Percentiles rank a stretch among this genome's conserved stretches.
phyloP scores from a whole-genome alignment of 2,797 vertebrate species.

The Anguilla anguilla region DNA sequence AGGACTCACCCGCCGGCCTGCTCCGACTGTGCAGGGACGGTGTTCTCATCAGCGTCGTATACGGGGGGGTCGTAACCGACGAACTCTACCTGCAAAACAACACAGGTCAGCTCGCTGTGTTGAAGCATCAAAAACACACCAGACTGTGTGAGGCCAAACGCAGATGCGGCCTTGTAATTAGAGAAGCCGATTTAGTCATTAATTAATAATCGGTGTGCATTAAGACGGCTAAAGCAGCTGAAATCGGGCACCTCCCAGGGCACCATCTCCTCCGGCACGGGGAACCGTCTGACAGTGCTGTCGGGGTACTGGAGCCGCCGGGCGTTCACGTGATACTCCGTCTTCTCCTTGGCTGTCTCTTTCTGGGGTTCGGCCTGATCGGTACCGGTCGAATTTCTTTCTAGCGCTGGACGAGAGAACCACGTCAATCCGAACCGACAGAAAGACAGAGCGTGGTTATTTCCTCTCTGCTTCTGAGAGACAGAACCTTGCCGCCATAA shows the following conservation, averaged over 20 bases:
- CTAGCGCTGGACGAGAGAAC: constrained; percentile 33
- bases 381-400: not conserved
- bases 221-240: not conserved
- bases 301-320: constrained; percentile 79
- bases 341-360: constrained; percentile 43
- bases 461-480: not conserved
- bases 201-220: not conserved
- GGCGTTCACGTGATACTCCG: constrained; percentile 72
- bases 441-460: not conserved
- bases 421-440: not conserved
- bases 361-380: constrained; percentile 51
- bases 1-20: constrained; percentile 52
- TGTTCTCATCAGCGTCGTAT: constrained; percentile 61
- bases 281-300: constrained; percentile 77
- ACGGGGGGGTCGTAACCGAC: constrained; percentile 73
- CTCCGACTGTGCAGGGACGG: constrained; percentile 10
- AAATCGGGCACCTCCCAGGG: constrained; percentile 84
- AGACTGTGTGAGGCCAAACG: not conserved
- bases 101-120: not conserved
- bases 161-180: not conserved
- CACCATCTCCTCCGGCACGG: constrained; percentile 93
- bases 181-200: too few relatives aligned
- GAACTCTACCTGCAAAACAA: constrained; percentile 77
- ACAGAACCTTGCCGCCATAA: not conserved
- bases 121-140: not conserved